A percentile compares a stretch with the other conserved stretches of the same genome.
Conservation (phyloP, 2,888 invertebrate genomes). For the Thecophora atra region DNA sequence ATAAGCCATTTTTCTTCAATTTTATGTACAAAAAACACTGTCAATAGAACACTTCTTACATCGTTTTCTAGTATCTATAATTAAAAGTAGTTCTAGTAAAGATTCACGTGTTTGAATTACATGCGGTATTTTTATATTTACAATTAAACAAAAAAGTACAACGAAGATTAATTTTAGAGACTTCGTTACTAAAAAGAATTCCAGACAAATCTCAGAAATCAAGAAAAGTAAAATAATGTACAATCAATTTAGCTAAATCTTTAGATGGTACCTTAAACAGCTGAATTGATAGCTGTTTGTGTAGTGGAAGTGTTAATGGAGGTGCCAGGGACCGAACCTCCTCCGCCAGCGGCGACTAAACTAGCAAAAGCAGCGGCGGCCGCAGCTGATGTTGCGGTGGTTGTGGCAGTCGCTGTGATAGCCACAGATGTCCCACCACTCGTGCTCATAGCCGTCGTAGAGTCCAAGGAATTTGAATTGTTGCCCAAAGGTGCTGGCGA, state of each 20-base stretch:
- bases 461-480: slow-evolving; percentile 38
- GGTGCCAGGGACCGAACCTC: slow-evolving; percentile 37
- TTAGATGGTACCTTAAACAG: slow-evolving; percentile 51
- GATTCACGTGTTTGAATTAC: too few species aligned
- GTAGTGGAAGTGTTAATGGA: slow-evolving; percentile 48
- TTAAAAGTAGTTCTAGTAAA: too few species aligned
- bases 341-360: slow-evolving; percentile 44
- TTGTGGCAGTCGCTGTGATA: slow-evolving; percentile 55
- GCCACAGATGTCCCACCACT: slow-evolving; percentile 53
- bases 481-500: slow-evolving; percentile 55
- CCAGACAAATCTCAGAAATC: too few species aligned
- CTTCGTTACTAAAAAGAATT: too few species aligned
- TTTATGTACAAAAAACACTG: too few species aligned
- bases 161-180: neutral
- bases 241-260: too few species aligned
- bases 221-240: too few species aligned
- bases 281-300: slow-evolving; percentile 61
- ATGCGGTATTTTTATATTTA: too few species aligned
- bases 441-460: slow-evolving; percentile 37
- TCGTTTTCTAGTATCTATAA: too few species aligned
- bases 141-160: neutral
- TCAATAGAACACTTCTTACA: too few species aligned
- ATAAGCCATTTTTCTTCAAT: too few species aligned
- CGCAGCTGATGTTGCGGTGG: slow-evolving; percentile 53
- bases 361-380: slow-evolving; percentile 58